A percentile compares a stretch with the other conserved stretches of the same genome.
Conservation (phyloP, 2,888 invertebrate genomes). For the Nomada ferruginata region DNA sequence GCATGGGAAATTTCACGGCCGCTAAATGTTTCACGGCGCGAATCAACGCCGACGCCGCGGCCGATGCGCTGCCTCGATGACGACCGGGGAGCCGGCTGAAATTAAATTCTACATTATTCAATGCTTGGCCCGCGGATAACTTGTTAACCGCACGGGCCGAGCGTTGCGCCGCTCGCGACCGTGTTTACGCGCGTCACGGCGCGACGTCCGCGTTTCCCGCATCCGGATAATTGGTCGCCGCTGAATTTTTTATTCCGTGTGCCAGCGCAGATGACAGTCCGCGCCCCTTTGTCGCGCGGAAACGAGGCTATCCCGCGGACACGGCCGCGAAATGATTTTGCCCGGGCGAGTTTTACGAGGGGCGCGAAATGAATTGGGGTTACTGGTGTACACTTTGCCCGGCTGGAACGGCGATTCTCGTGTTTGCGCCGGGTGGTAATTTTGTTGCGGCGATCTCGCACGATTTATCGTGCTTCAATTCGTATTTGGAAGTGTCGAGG, state of each 20-base stretch:
- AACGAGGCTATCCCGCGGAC: background rate
- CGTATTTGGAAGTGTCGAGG: background rate
- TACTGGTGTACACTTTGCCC: background rate
- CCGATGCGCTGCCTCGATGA: slow-evolving; percentile 62
- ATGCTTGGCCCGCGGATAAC: slow-evolving; percentile 61
- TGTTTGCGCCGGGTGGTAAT: slow-evolving; percentile 1
- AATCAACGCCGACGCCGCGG: slow-evolving; percentile 66
- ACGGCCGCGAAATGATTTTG: background rate
- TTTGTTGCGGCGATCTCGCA: background rate
- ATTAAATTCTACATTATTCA: slow-evolving; percentile 80
- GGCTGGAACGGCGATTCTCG: background rate
- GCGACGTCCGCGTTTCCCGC: background rate
- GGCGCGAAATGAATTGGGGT: background rate
- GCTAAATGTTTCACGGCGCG: slow-evolving; percentile 77
- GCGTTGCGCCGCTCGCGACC: background rate
- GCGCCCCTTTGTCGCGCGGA: background rate
- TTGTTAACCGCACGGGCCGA: slow-evolving; percentile 60
- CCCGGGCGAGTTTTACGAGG: background rate
- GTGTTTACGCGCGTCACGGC: slow-evolving; percentile 27
- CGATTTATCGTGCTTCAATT: background rate
- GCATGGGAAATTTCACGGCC: slow-evolving; percentile 77
- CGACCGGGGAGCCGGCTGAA: slow-evolving; percentile 66
- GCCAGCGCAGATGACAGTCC: too few relatives aligned
- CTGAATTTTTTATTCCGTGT: slow-evolving; percentile 31
- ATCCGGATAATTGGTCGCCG: slow-evolving; percentile 23